Evolutionary conservation across 1,140 invertebrate species (phyloP), one percentile per base, ranked within the genome.

Genomic region (Wiebesia pumilae): DNA sequence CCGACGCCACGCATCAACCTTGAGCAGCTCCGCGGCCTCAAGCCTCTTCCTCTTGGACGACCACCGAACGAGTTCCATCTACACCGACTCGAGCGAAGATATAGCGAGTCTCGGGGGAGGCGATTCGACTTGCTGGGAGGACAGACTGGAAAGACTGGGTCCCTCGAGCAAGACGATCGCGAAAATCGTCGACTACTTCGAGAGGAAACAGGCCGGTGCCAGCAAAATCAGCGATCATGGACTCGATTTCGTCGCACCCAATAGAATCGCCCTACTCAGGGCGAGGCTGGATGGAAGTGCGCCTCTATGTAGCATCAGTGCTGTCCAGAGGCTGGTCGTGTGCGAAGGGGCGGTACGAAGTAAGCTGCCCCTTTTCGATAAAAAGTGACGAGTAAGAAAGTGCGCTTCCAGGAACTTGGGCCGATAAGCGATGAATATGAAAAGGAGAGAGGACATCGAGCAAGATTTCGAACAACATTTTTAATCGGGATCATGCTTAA

Each of bases 121-220:
- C 12, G 97, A 97, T 91, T 95, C 94, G 24, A 89, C 95, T 85
- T 95, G 95, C 69, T 96, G 95, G 95, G 96, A 96, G 89, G 96
- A 96, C 69, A 92, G 96, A 67, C 91, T 95, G 0, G 94, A 92
- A 89, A 85, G 95, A 88, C 81, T 94, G 90, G 83, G 96, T 65
- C 95, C 96, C 43, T 95, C 95, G 90, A 95, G 87, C 95, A 97
- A 94, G 65, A 93, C 93, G 3, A 98, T 98, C 78, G 96, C 96
- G 67, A 97, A 97, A 89, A 97, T 98, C 85, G 97, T 98, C 21
- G 97, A 98, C 88, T 98, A 98, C 91, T 98, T 98, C 90, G 97
- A 98, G 92, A 94, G 96, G 27, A 97, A 97, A 93, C 94, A 95
- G 89, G 90, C 93, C 0, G 87, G 89, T 78, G 79, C 87, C 3